Evolutionary conservation across 2,113 vertebrate species (phyloP).

Genomic region (Toxotes jaculatrix): DNA sequence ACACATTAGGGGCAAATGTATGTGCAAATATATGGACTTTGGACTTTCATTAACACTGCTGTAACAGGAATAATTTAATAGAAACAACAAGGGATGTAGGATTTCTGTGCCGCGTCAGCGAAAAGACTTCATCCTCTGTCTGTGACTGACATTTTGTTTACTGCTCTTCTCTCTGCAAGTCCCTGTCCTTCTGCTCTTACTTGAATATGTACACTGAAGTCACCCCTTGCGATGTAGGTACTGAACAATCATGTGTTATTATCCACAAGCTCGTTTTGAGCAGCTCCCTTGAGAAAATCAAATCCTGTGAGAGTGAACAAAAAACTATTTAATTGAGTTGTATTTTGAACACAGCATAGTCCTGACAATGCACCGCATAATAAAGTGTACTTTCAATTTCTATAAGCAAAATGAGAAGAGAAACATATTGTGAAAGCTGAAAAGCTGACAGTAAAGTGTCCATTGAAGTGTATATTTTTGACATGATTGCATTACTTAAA

Average conservation of each 20-base stretch:
- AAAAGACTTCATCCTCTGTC: background rate
- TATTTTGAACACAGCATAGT: background rate
- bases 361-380: background rate
- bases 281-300: background rate
- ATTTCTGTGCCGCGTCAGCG: background rate
- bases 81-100: background rate
- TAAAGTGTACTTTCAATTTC: background rate
- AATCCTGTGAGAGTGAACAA: background rate
- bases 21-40: background rate
- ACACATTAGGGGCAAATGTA: conserved; percentile 27
- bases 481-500: background rate
- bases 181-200: background rate
- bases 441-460: background rate
- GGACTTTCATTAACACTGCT: conserved; percentile 4
- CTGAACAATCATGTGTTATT: conserved; percentile 4
- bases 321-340: background rate
- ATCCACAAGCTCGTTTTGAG: conserved; percentile 11
- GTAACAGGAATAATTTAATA: conserved; percentile 10
- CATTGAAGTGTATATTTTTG: background rate
- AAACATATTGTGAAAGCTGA: background rate
- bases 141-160: background rate
- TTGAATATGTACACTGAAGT: background rate
- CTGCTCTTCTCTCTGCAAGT: background rate
- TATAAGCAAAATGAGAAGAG: background rate
- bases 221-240: background rate